Evolutionary conservation across 2,888 invertebrate genomes (phyloP).

Genomic region (Tipula lateralis): DNA sequence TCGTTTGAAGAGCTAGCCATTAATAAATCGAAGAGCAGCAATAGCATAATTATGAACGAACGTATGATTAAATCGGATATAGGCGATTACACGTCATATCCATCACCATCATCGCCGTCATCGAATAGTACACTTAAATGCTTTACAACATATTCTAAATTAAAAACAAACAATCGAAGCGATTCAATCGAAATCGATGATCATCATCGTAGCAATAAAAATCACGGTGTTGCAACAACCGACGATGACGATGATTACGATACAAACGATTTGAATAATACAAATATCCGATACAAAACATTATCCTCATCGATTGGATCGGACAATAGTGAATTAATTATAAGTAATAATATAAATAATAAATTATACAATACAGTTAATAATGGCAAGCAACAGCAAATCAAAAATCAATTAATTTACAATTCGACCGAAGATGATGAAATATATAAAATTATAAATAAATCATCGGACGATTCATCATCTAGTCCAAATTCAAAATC

Average conservation of each 20-base stretch:
- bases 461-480: conserved; percentile 36
- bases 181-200: not conserved
- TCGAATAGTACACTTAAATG: not conserved
- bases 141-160: not conserved
- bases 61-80: conserved; percentile 19
- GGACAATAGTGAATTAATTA: conserved; percentile 29
- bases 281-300: conserved; percentile 35
- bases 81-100: not conserved
- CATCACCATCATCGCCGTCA: conserved; percentile 12
- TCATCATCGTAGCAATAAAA: conserved; percentile 21
- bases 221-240: conserved; percentile 31
- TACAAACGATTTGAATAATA: not conserved
- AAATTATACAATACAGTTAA: not conserved
- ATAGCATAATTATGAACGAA: not conserved
- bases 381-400: not conserved
- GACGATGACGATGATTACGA: conserved; percentile 34
- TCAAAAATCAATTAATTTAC: not conserved
- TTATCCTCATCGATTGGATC: conserved; percentile 34
- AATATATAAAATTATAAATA: conserved; percentile 25
- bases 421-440: conserved; percentile 25
- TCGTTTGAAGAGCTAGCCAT: conserved; percentile 37
- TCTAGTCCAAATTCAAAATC: conserved; percentile 37
- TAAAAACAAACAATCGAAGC: not conserved
- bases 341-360: not conserved
- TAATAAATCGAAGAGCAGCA: conserved; percentile 6